These are phyloP conservation scores for Ardeotis arabs DNA, from an alignment of 2,113 vertebrate species.

Conservation along the genomic window DNA sequence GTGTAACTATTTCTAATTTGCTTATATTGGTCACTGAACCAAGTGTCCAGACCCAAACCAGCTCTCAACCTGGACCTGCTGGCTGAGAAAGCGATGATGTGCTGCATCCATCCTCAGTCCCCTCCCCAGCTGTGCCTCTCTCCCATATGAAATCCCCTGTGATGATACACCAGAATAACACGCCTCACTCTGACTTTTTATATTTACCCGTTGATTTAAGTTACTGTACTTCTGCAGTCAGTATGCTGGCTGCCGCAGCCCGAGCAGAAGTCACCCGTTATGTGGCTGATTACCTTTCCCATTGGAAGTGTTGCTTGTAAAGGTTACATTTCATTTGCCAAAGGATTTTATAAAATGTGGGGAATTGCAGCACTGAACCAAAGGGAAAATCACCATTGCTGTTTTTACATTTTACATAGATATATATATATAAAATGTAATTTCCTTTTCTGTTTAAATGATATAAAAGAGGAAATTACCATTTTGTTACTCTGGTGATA, in stretches of 20 bases:
- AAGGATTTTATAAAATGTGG: neutral
- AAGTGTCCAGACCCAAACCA: neutral
- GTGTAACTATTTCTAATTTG: conserved; percentile 15
- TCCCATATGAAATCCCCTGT: neutral
- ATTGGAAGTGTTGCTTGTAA: neutral
- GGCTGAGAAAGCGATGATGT: neutral
- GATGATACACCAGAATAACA: neutral
- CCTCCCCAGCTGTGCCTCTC: neutral
- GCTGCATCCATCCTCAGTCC: neutral
- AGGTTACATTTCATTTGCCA: neutral
- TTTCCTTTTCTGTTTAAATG: too few relatives aligned
- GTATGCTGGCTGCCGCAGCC: neutral
- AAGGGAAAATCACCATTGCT: neutral
- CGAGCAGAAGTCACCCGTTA: neutral
- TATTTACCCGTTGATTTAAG: neutral
- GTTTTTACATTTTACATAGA: neutral
- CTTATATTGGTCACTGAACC: neutral
- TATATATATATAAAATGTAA: neutral
- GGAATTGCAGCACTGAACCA: neutral
- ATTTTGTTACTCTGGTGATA: neutral
- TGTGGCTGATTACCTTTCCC: neutral
- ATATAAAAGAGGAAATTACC: neutral
- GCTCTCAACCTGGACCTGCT: neutral
- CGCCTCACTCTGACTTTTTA: neutral
- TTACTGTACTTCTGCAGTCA: neutral